These are phyloP conservation scores for Sparus aurata DNA, from an alignment of 2,797 vertebrate genomes.

Conservation along the genomic window DNA sequence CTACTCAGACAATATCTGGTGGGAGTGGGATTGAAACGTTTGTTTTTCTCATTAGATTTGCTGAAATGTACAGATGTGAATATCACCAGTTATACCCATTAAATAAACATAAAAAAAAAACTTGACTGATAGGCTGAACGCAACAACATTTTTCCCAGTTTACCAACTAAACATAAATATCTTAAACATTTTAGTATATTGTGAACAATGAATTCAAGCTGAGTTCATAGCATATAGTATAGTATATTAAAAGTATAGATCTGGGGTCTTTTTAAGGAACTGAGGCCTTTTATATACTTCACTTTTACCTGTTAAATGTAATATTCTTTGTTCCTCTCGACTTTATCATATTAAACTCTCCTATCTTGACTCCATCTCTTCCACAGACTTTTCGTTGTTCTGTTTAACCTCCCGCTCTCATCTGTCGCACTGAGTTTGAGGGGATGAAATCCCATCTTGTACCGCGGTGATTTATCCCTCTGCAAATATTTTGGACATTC, in stretches of 20 bases:
- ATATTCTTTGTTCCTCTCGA: neutral
- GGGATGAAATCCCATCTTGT: slow-evolving; percentile 36
- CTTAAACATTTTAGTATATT: neutral
- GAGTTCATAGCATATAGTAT: too few species aligned
- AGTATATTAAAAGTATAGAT: neutral
- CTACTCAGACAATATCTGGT: too few species aligned
- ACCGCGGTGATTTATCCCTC: slow-evolving; percentile 43
- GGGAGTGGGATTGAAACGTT: too few species aligned
- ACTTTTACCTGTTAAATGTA: neutral
- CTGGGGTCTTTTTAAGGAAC: neutral
- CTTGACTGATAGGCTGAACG: neutral
- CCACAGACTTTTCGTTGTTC: slow-evolving; percentile 19
- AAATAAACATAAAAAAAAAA: neutral
- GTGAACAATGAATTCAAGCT: too few species aligned
- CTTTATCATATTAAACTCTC: slow-evolving; percentile 3
- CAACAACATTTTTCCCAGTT: neutral
- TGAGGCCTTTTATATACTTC: neutral
- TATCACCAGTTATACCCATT: too few species aligned
- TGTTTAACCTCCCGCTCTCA: slow-evolving; percentile 1
- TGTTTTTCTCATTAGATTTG: too few species aligned
- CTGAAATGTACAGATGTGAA: neutral
- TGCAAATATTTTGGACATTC: slow-evolving; percentile 48
- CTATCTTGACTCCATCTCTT: neutral
- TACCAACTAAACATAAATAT: neutral
- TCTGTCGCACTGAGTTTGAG: slow-evolving; percentile 23